Percentiles rank a stretch among this genome's conserved stretches.
These are phyloP conservation scores for Rhombomys opimus DNA, from an alignment of 2,113 vertebrate species.

Conservation along the genomic window DNA sequence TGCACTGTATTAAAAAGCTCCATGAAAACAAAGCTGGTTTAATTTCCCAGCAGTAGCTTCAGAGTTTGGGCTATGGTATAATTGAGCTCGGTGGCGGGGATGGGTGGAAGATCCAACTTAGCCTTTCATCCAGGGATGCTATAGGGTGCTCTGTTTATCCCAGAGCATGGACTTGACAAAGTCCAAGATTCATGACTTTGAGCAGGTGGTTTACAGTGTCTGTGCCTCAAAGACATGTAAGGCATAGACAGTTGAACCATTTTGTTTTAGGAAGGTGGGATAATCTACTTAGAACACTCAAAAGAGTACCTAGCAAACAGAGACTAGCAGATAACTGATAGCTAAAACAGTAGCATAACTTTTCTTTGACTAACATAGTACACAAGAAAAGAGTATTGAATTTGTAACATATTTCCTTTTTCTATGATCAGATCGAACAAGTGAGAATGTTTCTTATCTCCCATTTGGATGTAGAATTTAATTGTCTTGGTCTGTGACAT, in stretches of 20 bases:
- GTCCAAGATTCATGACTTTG: background rate
- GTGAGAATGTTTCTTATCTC: background rate
- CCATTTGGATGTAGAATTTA: background rate
- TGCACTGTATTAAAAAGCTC: background rate
- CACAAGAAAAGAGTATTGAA: background rate
- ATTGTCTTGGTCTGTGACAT: background rate
- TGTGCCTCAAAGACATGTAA: background rate
- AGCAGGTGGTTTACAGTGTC: background rate
- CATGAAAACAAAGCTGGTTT: background rate
- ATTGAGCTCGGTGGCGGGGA: background rate
- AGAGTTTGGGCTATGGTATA: rapidly evolving
- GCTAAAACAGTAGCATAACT: background rate
- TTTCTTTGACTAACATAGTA: background rate
- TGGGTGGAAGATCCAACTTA: background rate
- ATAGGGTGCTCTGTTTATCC: no score
- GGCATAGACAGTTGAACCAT: background rate
- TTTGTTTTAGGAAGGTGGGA: background rate
- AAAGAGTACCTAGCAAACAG: background rate
- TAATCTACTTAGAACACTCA: background rate
- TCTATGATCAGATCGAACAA: background rate
- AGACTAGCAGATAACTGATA: background rate
- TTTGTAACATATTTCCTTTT: background rate
- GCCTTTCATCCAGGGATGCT: background rate
- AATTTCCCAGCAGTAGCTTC: background rate
- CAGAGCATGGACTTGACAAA: background rate